These are phyloP conservation scores for Eupithecia subfuscata DNA, from an alignment of 2,888 invertebrate species.

Conservation along the genomic window DNA sequence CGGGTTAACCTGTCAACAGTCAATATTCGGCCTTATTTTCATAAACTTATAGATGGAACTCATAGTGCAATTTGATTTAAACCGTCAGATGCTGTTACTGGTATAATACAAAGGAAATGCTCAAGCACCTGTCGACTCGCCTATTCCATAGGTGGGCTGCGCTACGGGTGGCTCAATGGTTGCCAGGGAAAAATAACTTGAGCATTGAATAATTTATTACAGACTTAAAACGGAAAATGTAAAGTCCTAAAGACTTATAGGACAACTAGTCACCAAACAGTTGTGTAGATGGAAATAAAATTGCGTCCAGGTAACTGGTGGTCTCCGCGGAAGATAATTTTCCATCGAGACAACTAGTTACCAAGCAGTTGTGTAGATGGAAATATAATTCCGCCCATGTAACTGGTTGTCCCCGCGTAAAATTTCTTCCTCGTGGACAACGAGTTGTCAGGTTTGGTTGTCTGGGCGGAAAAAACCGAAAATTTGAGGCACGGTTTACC, in stretches of 20 bases:
- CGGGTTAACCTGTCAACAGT: neutral
- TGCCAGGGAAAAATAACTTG: slow-evolving; percentile 18
- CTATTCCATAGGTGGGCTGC: slow-evolving; percentile 44
- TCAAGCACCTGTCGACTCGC: slow-evolving; percentile 50
- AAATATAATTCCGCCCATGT: no score
- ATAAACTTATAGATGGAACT: slow-evolving; percentile 6
- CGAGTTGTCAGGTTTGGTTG: no score
- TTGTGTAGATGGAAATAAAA: no score
- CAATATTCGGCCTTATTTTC: slow-evolving; percentile 1
- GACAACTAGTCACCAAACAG: no score
- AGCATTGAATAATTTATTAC: slow-evolving; percentile 5
- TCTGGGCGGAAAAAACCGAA: no score
- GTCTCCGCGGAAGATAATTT: no score
- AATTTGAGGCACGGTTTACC: no score
- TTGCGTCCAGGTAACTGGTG: no score
- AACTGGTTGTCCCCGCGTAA: no score
- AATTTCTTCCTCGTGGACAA: no score
- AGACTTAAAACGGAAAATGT: neutral
- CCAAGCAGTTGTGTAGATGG: no score
- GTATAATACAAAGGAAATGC: slow-evolving; percentile 45
- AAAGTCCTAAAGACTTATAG: neutral
- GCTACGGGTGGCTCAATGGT: slow-evolving; percentile 41
- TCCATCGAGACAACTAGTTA: no score
- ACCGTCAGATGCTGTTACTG: slow-evolving; percentile 6
- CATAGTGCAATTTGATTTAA: slow-evolving; percentile 11